Conservation (phyloP, 2,888 invertebrate genomes). For the Chironomus riparius region DNA sequence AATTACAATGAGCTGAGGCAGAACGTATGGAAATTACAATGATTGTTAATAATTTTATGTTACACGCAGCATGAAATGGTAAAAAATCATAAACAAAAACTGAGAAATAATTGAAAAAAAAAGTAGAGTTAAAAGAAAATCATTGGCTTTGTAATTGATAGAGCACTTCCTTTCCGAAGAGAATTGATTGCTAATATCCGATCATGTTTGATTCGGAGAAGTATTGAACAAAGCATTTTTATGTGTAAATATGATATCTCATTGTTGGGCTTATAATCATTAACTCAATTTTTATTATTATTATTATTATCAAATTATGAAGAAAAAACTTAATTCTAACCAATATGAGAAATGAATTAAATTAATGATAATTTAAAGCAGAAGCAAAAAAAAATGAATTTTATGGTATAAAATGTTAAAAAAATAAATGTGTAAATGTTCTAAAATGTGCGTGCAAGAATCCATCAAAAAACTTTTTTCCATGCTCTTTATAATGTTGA, state of each 20-base stretch:
- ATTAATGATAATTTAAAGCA: neutral
- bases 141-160: constrained; percentile 20
- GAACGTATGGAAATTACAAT: constrained; percentile 11
- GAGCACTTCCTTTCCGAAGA: neutral
- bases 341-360: neutral
- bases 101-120: constrained; percentile 2
- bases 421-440: constrained; percentile 13
- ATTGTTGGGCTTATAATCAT: neutral
- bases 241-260: neutral
- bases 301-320: neutral
- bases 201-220: neutral
- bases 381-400: neutral
- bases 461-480: neutral
- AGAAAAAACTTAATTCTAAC: neutral
- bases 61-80: neutral
- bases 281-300: neutral
- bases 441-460: constrained; percentile 3
- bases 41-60: constrained; percentile 13
- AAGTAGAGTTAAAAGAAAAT: constrained; percentile 11
- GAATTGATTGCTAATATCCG: neutral
- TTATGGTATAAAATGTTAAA: neutral
- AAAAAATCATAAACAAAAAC: neutral
- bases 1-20: neutral
- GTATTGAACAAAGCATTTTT: neutral
- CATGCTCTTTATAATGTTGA: neutral